phyloP scores from a whole-genome alignment of 2,797 vertebrate genomes.

The Oreochromis grahami region DNA sequence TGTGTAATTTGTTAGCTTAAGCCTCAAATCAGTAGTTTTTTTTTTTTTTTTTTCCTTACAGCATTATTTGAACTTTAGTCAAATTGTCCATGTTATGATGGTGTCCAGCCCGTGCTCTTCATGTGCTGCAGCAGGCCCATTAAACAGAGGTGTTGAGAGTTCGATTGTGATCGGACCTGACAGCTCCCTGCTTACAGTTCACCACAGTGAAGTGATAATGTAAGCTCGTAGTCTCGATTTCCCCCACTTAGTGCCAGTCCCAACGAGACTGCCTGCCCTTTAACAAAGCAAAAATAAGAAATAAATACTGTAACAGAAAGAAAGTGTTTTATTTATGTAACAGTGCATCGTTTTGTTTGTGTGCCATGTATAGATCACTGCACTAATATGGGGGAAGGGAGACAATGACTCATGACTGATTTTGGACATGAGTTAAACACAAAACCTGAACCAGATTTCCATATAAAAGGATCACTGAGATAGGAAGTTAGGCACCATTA shows the following conservation, averaged over 20 bases:
- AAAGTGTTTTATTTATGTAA: background rate
- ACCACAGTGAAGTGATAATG: background rate
- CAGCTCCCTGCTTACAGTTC: slow-evolving; percentile 21
- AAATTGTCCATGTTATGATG: background rate
- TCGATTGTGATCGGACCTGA: slow-evolving; percentile 11
- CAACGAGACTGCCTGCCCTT: background rate
- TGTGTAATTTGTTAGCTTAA: background rate
- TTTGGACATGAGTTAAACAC: background rate
- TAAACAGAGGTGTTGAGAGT: slow-evolving; percentile 7
- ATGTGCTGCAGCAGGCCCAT: background rate
- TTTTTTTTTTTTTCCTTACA: background rate
- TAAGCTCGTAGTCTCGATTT: background rate
- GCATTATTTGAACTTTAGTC: background rate
- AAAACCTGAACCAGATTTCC: background rate
- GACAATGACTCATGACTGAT: background rate
- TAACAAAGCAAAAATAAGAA: background rate
- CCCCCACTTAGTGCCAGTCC: background rate
- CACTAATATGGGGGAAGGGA: background rate
- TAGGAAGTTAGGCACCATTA: background rate
- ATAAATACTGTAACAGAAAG: background rate
- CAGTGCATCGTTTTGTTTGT: background rate
- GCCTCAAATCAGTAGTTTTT: background rate
- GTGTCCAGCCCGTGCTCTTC: background rate
- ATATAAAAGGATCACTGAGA: background rate
- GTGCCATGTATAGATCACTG: background rate